Base-by-base conservation (phyloP, 2,888 invertebrate species). In the Dasysyrphus tricinctus region DNA sequence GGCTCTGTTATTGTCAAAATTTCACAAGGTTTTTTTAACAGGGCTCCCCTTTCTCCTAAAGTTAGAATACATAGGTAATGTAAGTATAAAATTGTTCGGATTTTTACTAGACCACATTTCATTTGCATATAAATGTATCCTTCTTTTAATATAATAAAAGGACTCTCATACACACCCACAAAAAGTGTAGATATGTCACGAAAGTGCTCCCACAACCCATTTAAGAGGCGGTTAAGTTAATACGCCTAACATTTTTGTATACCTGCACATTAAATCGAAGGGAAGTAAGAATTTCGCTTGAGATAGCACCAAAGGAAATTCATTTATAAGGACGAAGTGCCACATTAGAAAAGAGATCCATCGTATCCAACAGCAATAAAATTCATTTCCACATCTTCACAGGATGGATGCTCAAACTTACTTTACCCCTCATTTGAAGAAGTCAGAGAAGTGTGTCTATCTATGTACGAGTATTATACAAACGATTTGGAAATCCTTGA, bases 241-340 rank as follows among this genome's bases (percentile, higher is more conserved):
- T 79, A 78, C 72, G 76, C 75, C 75, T 84, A 72, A 80, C 72
- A 51, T 54, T 84, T 76, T 76, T 73, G 86, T 86, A 86, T 86
- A 86, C 82, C 86, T 86, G 65, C 86, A 86, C 82, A 86, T 86
- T 86, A 86, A 82, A 78, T 86, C 63, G 42, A 72, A 80, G 34
- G 75, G 84, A 88, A 75, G 85, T 80, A 72, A 82, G 77, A 79
- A 73, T 73, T 88, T 84, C 88, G 89, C 82, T 80, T 88, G 88
- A 89, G 83, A 89, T 89, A 88, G 88, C 89, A 88, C 88, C 72
- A 89, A 88, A 89, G 89, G 89, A 89, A 88, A 89, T 89, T 89
- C 88, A 89, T 89, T 89, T 89, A 89, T 86, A 82, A 86, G 84
- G 76, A 88, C 88, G 77, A 88, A 86, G 79, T 88, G 84, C 74